These are phyloP conservation scores for Drosophila histrio DNA, from an alignment of 2,888 invertebrate genomes.

Conservation along the genomic window DNA sequence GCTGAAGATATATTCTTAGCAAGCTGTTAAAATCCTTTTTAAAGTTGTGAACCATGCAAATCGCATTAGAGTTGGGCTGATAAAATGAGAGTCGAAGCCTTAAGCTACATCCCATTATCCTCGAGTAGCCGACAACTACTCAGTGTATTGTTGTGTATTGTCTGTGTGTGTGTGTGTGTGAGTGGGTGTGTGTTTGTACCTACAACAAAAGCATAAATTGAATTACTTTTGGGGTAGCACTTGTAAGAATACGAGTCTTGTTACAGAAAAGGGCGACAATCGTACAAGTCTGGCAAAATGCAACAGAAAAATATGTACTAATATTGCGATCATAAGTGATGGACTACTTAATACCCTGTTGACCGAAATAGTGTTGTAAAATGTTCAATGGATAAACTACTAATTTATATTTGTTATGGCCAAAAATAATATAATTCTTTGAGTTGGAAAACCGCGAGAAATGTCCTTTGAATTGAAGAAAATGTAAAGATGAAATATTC, in stretches of 20 bases:
- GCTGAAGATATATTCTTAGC: background rate
- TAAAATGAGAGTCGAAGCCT: background rate
- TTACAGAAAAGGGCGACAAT: conserved; percentile 16
- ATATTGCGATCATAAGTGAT: background rate
- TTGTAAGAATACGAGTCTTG: conserved; percentile 38
- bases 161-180: background rate
- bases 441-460: no score
- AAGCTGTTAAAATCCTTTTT: conserved; percentile 34
- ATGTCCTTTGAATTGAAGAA: no score
- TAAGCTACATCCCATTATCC: background rate
- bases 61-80: conserved; percentile 37
- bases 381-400: background rate
- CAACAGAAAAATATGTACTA: conserved; percentile 1
- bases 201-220: conserved; percentile 46
- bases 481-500: no score
- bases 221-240: conserved; percentile 52
- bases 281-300: conserved; percentile 27
- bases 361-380: background rate
- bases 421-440: no score
- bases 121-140: conserved; percentile 26
- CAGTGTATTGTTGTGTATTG: conserved; percentile 4
- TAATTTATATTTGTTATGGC: background rate
- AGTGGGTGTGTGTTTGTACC: conserved; percentile 7
- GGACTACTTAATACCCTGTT: conserved; percentile 9
- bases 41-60: conserved; percentile 52